Evolutionary conservation across 2,888 invertebrate genomes (phyloP), one percentile per base, ranked within the genome.

Genomic region (Drosophila mayaguana): DNA sequence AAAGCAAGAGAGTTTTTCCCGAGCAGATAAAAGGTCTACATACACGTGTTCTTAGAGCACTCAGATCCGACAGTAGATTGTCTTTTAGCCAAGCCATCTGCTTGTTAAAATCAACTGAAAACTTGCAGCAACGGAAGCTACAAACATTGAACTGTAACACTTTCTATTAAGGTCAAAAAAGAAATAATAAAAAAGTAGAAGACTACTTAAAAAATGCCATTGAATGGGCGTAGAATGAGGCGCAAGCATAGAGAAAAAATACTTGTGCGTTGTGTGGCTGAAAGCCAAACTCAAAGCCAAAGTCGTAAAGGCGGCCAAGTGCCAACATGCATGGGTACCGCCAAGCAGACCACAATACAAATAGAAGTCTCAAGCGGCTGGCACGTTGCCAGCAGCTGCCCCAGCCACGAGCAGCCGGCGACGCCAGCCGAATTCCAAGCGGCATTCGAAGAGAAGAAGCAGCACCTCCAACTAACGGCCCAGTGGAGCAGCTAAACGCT

Each of bases 61-160:
- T 36, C 25, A 36, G 57, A 46, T 57, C 45, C 20, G 32, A 16
- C n/a, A 12, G 4, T 14, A 43, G 68, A 43, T 38, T 11, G 68
- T 34, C 32, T 18, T 32, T 18, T n/a, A 65, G 65, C 25, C 32
- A 3, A 54, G 28, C 22, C 71, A 53, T 59, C 36, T 59, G 14
- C 32, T 57, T 48, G 42, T 38, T 48, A 16, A 55, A 42, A 36
- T 28, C 46, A 46, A 67, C 67, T 11, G n/a, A 68, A 38, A 20
- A 12, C 42, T 56, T 53, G 68, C 40, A 48, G 43, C 76, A 46
- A 20, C 77, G 80, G 77, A 80, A 72, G 84, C 65, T 38, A 48
- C 78, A 86, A 77, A 89, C 88, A 90, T 87, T 89, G 90, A 88
- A 88, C 90, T 88, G 88, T 88, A 88, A 90, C 88, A 88, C 90